These are phyloP conservation scores for Melangyna quadrimaculata DNA, from an alignment of 2,888 invertebrate genomes.

Conservation along the genomic window DNA sequence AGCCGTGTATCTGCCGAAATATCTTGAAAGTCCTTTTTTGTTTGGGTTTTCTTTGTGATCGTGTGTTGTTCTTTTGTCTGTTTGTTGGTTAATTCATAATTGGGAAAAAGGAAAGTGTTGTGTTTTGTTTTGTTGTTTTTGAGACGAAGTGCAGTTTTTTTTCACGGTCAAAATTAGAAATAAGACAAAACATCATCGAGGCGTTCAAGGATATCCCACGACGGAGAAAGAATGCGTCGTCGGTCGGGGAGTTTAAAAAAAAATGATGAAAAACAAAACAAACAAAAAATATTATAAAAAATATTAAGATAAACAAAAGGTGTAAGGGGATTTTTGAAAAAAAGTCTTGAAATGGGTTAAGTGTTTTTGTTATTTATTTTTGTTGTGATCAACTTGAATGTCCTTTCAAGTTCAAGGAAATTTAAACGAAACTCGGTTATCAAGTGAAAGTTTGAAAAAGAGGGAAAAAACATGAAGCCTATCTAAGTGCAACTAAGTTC, in stretches of 20 bases:
- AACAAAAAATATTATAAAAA: not conserved
- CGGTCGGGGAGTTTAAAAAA: not conserved
- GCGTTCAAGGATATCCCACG: slow-evolving; percentile 53
- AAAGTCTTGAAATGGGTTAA: slow-evolving; percentile 20
- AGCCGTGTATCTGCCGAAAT: slow-evolving; percentile 21
- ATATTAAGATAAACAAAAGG: slow-evolving; percentile 19
- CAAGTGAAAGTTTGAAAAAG: slow-evolving; percentile 1
- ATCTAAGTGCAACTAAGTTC: not conserved
- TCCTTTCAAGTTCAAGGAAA: slow-evolving; percentile 25
- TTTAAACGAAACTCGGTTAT: not conserved
- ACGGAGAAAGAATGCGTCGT: slow-evolving; percentile 1
- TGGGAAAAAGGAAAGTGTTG: slow-evolving; percentile 69
- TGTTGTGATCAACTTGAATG: slow-evolving; percentile 1
- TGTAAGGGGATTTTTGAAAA: slow-evolving; percentile 11
- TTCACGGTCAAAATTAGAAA: slow-evolving; percentile 68
- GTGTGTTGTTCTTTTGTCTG: slow-evolving; percentile 40
- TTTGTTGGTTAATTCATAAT: slow-evolving; percentile 64
- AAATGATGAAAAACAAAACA: not conserved
- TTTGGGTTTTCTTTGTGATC: not conserved
- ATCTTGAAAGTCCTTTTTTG: slow-evolving; percentile 50
- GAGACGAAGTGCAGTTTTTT: slow-evolving; percentile 46
- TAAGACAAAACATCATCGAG: slow-evolving; percentile 50
- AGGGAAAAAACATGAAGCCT: not conserved
- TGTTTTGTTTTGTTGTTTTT: slow-evolving; percentile 49
- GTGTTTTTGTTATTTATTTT: not conserved